phyloP scores from a whole-genome alignment of 1,140 invertebrate genomes.

The Riptortus pedestris region DNA sequence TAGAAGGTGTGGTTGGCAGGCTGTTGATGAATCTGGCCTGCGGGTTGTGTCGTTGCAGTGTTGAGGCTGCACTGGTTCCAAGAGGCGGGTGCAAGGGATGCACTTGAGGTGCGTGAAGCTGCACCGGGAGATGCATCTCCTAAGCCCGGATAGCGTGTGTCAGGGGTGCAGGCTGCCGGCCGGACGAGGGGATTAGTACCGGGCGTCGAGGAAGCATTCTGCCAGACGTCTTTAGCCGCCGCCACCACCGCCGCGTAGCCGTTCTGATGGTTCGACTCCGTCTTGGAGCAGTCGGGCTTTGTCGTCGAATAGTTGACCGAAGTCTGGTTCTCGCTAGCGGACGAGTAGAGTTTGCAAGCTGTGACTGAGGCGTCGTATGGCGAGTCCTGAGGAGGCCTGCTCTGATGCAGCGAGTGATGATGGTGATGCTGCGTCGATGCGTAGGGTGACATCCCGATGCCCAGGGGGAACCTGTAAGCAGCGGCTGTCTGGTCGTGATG shows the following conservation, averaged over 20 bases:
- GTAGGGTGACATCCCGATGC: slow-evolving; percentile 73
- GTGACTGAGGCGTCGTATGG: slow-evolving; percentile 81
- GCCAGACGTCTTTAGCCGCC: slow-evolving; percentile 50
- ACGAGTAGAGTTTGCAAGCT: slow-evolving; percentile 71
- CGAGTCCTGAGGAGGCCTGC: slow-evolving; percentile 71
- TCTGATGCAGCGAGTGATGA: slow-evolving; percentile 61
- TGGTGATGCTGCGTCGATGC: slow-evolving; percentile 63
- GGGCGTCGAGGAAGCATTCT: slow-evolving; percentile 40
- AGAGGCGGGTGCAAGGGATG: slow-evolving; percentile 46
- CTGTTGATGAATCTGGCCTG: slow-evolving; percentile 70
- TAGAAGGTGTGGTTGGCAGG: slow-evolving; percentile 84
- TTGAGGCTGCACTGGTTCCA: slow-evolving; percentile 73
- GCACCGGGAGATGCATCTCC: slow-evolving; percentile 48
- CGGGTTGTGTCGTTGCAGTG: slow-evolving; percentile 60
- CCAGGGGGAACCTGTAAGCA: slow-evolving; percentile 68
- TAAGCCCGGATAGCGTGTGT: slow-evolving; percentile 50
- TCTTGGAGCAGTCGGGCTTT: slow-evolving; percentile 35
- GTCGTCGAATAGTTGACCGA: slow-evolving; percentile 45
- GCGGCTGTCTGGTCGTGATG: slow-evolving; percentile 50
- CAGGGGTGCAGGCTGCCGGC: slow-evolving; percentile 76
- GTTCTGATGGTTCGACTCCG: slow-evolving; percentile 48
- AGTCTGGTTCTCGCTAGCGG: slow-evolving; percentile 48
- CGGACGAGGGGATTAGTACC: slow-evolving; percentile 40
- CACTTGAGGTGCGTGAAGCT: slow-evolving; percentile 47
- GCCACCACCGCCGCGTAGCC: slow-evolving; percentile 53